Evolutionary conservation across 1,140 invertebrate species (phyloP).

Genomic region (Pogonomyrmex barbatus): DNA sequence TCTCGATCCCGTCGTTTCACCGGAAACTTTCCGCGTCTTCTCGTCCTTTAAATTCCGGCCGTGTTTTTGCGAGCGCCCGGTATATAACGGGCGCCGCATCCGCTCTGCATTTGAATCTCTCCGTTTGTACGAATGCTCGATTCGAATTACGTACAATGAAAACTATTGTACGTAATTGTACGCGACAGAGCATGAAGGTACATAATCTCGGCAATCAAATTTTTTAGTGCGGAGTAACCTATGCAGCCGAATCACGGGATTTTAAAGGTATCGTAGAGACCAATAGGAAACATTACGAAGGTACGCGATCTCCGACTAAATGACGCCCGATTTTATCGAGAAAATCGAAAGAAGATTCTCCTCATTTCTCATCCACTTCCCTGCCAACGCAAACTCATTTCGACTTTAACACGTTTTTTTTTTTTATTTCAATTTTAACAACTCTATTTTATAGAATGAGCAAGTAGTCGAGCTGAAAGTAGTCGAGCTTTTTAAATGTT

Average conservation of each 20-base stretch:
- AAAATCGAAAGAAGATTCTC: conserved; percentile 9
- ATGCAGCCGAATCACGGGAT: background rate
- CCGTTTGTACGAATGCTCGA: background rate
- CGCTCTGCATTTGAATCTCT: background rate
- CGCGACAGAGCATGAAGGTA: background rate
- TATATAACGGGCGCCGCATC: background rate
- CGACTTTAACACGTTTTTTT: background rate
- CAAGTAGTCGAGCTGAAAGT: background rate
- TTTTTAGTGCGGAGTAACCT: background rate
- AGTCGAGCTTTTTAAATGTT: too few species aligned
- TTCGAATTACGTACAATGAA: conserved; percentile 3
- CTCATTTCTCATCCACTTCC: background rate
- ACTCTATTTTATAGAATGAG: background rate
- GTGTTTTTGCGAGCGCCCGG: conserved; percentile 14
- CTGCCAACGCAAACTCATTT: background rate
- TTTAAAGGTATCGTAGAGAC: conserved; percentile 3
- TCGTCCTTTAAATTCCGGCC: conserved; percentile 28
- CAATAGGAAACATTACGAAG: conserved; percentile 16
- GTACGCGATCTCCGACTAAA: background rate
- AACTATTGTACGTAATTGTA: background rate
- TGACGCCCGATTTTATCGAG: conserved; percentile 6
- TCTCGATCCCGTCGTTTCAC: conserved; percentile 14
- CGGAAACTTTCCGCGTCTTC: conserved; percentile 8
- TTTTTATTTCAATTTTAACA: conserved; percentile 4
- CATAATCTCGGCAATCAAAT: background rate